phyloP scores from a whole-genome alignment of 2,113 vertebrate genomes.

The Crotophaga sulcirostris region DNA sequence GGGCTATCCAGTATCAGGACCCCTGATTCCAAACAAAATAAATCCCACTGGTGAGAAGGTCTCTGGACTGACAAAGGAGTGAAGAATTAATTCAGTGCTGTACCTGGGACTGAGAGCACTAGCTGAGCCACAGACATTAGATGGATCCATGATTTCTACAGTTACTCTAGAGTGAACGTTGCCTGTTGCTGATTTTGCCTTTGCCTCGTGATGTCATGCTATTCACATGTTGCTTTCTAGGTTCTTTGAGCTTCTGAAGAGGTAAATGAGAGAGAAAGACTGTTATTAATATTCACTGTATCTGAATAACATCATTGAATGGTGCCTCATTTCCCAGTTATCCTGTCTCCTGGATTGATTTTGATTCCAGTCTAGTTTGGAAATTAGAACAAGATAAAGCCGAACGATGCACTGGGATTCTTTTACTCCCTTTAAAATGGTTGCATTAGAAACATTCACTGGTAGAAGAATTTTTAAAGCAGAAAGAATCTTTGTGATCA shows the following conservation, averaged over 20 bases:
- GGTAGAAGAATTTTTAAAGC: not conserved
- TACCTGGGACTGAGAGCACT: not conserved
- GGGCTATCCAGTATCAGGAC: not conserved
- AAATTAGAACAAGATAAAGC: not conserved
- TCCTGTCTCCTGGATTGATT: not conserved
- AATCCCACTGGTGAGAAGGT: not conserved
- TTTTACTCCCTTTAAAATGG: not conserved
- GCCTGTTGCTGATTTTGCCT: constrained; percentile 13
- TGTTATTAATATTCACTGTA: not conserved
- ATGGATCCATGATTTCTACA: not conserved
- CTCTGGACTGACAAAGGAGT: not conserved
- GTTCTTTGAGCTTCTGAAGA: not conserved
- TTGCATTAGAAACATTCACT: not conserved
- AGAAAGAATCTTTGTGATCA: not conserved
- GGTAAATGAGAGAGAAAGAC: not conserved
- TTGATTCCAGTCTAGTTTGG: not conserved
- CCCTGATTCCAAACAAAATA: not conserved
- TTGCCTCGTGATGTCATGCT: not conserved
- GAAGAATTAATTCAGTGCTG: not conserved
- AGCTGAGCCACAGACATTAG: not conserved
- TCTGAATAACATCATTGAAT: not conserved
- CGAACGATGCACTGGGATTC: not conserved
- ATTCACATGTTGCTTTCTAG: not conserved
- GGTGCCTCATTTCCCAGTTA: not conserved
- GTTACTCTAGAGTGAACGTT: constrained; percentile 52